A percentile compares a stretch with the other conserved stretches of the same genome.
Conservation (phyloP, 2,797 vertebrate genomes). For the Oceanodroma leucorhoa region DNA sequence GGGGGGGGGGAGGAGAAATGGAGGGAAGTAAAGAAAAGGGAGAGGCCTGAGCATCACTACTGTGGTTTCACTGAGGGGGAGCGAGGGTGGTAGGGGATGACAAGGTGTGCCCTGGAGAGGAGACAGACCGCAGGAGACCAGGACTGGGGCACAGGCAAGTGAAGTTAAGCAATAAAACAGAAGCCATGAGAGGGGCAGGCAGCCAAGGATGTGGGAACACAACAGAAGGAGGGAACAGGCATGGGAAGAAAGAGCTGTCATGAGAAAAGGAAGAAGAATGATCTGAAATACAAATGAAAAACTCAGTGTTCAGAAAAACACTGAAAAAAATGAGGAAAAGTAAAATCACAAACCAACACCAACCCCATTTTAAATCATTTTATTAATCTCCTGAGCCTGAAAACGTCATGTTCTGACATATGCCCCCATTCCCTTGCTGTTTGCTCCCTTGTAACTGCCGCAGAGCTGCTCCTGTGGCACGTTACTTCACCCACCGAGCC, state of each 20-base stretch:
- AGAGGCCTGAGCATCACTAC: rapidly evolving
- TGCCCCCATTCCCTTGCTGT: rapidly evolving
- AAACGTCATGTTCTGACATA: background rate
- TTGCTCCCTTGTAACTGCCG: background rate
- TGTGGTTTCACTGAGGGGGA: background rate
- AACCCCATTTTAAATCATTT: background rate
- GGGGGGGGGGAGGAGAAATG: rapidly evolving
- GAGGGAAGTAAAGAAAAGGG: background rate
- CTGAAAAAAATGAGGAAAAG: background rate
- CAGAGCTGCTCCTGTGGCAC: background rate
- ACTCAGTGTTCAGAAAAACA: background rate
- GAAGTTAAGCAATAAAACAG: background rate
- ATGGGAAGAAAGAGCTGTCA: background rate
- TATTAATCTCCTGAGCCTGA: background rate
- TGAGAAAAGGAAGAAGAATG: background rate
- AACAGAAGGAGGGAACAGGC: background rate
- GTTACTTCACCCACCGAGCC: background rate
- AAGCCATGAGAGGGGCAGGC: background rate
- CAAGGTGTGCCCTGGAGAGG: background rate
- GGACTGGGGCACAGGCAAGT: background rate
- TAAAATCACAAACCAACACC: background rate
- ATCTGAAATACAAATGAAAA: background rate
- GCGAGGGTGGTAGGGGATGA: background rate
- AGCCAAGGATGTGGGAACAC: background rate
- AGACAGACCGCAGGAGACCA: background rate